Conservation (phyloP, 2,888 invertebrate genomes). For the Pachydiplax longipennis region DNA sequence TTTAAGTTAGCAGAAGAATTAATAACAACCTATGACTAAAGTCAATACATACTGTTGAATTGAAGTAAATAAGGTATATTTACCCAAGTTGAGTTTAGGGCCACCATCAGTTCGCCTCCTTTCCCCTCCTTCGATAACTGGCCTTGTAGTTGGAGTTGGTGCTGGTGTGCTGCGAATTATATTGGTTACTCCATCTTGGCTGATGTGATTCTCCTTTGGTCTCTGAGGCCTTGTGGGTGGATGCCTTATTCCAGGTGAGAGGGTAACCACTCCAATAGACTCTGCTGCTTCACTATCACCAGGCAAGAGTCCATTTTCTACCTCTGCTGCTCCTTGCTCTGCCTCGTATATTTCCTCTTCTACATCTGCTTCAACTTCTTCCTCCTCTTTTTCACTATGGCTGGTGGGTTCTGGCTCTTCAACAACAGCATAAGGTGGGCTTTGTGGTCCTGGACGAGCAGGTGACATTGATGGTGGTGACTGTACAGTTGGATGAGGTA, state of each 20-base stretch:
- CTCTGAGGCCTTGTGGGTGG: neutral
- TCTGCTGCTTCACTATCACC: constrained; percentile 28
- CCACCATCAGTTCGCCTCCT: constrained; percentile 55
- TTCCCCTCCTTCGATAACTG: constrained; percentile 57
- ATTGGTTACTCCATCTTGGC: neutral
- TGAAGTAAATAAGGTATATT: constrained; percentile 39
- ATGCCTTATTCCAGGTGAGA: constrained; percentile 28
- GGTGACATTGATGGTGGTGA: constrained; percentile 11
- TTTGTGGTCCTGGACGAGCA: constrained; percentile 43
- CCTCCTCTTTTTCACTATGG: neutral
- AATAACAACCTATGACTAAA: too few species aligned
- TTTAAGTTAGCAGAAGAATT: too few species aligned
- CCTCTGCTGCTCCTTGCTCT: neutral
- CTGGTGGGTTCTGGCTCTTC: neutral
- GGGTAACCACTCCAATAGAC: constrained; percentile 17
- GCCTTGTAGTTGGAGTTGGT: constrained; percentile 55
- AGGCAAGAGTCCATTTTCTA: constrained; percentile 7
- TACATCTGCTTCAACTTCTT: constrained; percentile 12
- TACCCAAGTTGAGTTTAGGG: constrained; percentile 78
- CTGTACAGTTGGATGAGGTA: constrained; percentile 11
- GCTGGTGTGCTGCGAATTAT: constrained; percentile 17
- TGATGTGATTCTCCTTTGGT: constrained; percentile 4
- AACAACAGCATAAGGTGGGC: constrained; percentile 12
- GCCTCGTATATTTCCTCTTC: neutral
- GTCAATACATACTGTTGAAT: too few species aligned